Evolutionary conservation across 64 coral and sea anemone species (phyloP), one percentile per base, ranked within the genome.

Genomic region (Anthopleura sola): DNA sequence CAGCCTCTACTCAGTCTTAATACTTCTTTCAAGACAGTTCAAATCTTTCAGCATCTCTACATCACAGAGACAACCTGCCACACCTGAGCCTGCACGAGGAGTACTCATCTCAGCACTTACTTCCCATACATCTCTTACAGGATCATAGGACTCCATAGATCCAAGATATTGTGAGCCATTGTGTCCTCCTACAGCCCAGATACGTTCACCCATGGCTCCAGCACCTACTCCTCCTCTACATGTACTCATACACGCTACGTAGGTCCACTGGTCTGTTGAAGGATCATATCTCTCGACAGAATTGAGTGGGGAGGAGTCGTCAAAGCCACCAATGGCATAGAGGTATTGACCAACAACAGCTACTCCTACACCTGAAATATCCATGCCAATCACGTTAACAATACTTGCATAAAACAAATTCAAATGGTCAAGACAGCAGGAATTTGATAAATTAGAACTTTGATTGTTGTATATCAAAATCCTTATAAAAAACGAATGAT

Each of bases 301-400:
- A 82, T 99, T 83, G 19, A 99, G 33, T 16, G 97, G 97, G 68
- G 89, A 84, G 0, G 97, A 99, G 68, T 99, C 97, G 57, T 99
- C 97, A 92, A 99, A 99, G 83, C 97, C 97, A 85, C 97, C 97
- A 79, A 99, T 87, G 6, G 93, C 97, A 95, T 90, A 99, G 26
- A 99, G 78, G 82, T 87, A 64, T 60, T 86, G 82, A 85, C 92
- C 92, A 75, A 92, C 85, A 20, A 92, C 92, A 78, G 97, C 91
- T 56, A 95, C 87, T n/a, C 97, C 97, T 85, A 99, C 92, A 82
- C 97, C 97, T 99, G 15, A n/a, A 44, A 36, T 6, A 68, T 8
- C 7, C n/a, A 68, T 58, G 46, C 46, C 50, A 53, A 17, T 53
- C 12, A 53, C 7, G 50, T 53, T 15, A 48, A 48, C 3, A 3